Conservation (phyloP, 2,113 vertebrate species). For the Ammodytes marinus region DNA sequence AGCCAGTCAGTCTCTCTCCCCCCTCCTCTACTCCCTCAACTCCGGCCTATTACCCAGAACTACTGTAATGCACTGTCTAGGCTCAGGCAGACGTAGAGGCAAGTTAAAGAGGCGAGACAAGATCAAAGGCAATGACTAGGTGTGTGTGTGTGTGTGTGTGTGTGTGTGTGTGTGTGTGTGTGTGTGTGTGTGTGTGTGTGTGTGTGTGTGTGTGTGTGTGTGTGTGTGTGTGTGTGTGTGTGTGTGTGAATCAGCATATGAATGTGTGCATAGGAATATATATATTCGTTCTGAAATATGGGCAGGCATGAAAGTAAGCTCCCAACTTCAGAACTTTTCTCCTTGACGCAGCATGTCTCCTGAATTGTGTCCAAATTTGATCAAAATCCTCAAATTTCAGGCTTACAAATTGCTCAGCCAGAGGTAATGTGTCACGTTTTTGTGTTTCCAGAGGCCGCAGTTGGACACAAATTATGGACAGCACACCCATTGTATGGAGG, state of each 20-base stretch:
- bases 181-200: background rate
- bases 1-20: slow-evolving; percentile 58
- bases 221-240: background rate
- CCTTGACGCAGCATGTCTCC: background rate
- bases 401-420: background rate
- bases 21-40: slow-evolving; percentile 53
- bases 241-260: slow-evolving; percentile 17
- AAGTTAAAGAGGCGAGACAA: slow-evolving; percentile 41
- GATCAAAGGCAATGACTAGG: slow-evolving; percentile 45
- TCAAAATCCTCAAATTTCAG: background rate
- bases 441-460: background rate
- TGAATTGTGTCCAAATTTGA: background rate
- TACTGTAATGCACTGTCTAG: slow-evolving; percentile 55
- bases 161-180: background rate
- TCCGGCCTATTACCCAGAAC: slow-evolving; percentile 69
- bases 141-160: background rate
- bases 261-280: slow-evolving; percentile 6
- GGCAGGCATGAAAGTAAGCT: slow-evolving; percentile 1
- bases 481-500: background rate
- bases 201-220: background rate
- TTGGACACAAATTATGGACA: background rate
- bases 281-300: slow-evolving; percentile 6
- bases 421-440: background rate
- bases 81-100: slow-evolving; percentile 44
- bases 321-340: slow-evolving; percentile 2